Percentiles rank a stretch among this genome's conserved stretches.
These are phyloP conservation scores for Helarctos malayanus DNA, from an alignment of 2,797 vertebrate species.

Conservation along the genomic window DNA sequence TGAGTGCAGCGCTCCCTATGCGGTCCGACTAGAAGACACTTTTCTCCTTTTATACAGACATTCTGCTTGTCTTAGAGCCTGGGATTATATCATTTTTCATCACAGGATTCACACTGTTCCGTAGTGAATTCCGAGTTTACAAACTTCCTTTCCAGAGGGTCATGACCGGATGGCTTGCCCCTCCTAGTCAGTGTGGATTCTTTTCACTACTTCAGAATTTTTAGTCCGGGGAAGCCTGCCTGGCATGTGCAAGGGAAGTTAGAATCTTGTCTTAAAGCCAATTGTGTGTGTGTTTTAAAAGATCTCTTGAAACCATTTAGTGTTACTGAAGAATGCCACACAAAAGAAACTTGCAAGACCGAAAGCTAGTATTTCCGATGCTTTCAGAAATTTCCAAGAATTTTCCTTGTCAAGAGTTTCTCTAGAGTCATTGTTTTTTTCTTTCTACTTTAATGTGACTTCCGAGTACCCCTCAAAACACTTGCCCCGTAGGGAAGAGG, in stretches of 20 bases:
- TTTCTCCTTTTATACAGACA: background rate
- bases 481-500: background rate
- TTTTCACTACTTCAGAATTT: conserved; percentile 40
- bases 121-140: conserved; percentile 21
- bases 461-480: conserved; percentile 14
- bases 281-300: conserved; percentile 23
- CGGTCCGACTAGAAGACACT: background rate
- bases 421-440: conserved; percentile 60
- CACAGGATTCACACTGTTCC: background rate
- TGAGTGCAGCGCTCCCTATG: background rate
- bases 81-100: conserved; percentile 43
- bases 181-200: conserved; percentile 1
- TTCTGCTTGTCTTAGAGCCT: conserved; percentile 27
- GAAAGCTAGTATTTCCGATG: conserved; percentile 40
- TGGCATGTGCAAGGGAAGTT: conserved; percentile 4
- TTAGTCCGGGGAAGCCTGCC: background rate
- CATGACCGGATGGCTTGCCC: background rate
- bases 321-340: conserved; percentile 29
- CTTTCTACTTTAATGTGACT: background rate
- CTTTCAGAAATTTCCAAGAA: conserved; percentile 59
- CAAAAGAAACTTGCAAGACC: conserved; percentile 28
- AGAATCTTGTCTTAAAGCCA: conserved; percentile 39
- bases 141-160: conserved; percentile 40
- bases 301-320: conserved; percentile 13
- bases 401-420: conserved; percentile 34